These are phyloP conservation scores for Tarsius wallacei DNA, from an alignment of 2,797 vertebrate genomes.

Conservation along the genomic window DNA sequence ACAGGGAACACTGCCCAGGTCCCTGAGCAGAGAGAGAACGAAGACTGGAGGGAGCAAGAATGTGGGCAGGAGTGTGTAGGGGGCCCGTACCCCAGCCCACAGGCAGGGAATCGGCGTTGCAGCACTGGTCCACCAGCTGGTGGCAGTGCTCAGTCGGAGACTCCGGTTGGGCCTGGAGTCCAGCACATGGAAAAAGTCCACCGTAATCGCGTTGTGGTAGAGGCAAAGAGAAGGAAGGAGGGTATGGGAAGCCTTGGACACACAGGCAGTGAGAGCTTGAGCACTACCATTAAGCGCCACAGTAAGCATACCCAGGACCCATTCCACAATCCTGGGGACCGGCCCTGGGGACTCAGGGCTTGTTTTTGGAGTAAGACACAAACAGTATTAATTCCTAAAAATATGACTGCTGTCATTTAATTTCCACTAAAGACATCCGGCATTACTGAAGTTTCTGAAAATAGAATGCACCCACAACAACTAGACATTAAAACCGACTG, in stretches of 20 bases:
- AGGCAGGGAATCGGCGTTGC: constrained; percentile 96
- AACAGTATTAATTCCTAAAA: neutral
- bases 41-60: neutral
- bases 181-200: neutral
- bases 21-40: too few relatives aligned
- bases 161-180: constrained; percentile 93
- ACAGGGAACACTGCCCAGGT: neutral
- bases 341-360: neutral
- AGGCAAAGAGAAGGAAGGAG: neutral
- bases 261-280: fast-evolving
- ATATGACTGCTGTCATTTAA: neutral
- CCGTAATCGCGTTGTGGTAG: too few relatives aligned
- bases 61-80: fast-evolving
- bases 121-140: constrained; percentile 98
- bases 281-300: too few relatives aligned
- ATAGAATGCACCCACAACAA: neutral
- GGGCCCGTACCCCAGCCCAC: constrained; percentile 94
- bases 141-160: constrained; percentile 96
- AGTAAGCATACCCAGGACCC: neutral
- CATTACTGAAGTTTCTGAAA: neutral
- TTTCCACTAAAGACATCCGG: neutral
- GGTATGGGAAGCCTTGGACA: too few relatives aligned
- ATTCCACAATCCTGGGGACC: neutral
- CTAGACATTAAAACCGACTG: neutral
- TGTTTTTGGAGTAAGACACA: neutral